phyloP scores from a whole-genome alignment of 2,113 vertebrate genomes.

The Myotis yumanensis region DNA sequence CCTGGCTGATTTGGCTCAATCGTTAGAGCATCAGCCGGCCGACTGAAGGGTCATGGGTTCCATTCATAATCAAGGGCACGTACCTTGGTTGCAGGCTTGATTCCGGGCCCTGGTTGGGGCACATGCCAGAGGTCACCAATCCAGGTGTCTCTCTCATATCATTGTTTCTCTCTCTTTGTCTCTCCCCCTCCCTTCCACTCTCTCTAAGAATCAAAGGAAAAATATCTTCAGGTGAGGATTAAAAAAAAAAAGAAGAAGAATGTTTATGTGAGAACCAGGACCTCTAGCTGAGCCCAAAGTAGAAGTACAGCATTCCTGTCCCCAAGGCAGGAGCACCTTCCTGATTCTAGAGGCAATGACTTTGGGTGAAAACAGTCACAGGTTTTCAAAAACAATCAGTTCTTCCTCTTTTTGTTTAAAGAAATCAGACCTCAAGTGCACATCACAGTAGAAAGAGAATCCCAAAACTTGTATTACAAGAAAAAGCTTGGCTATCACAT shows the following conservation, averaged over 20 bases:
- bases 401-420: not conserved
- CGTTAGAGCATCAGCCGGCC: no score
- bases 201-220: no score
- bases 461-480: conserved; percentile 27
- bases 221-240: no score
- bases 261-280: not conserved
- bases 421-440: not conserved
- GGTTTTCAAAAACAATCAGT: not conserved
- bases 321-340: not conserved
- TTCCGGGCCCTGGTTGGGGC: no score
- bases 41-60: no score
- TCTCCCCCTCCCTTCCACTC: no score
- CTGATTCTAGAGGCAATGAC: not conserved
- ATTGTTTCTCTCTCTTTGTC: no score
- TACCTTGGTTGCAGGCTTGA: no score
- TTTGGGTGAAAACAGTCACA: not conserved
- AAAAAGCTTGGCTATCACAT: not conserved
- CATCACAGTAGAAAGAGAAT: not conserved
- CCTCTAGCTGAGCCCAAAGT: not conserved
- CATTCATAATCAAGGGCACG: no score
- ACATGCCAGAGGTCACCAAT: no score
- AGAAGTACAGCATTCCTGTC: not conserved
- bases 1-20: no score
- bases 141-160: no score
- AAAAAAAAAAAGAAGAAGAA: not conserved